Conservation (phyloP, 2,797 vertebrate genomes). For the Urosaurus nigricauda region DNA sequence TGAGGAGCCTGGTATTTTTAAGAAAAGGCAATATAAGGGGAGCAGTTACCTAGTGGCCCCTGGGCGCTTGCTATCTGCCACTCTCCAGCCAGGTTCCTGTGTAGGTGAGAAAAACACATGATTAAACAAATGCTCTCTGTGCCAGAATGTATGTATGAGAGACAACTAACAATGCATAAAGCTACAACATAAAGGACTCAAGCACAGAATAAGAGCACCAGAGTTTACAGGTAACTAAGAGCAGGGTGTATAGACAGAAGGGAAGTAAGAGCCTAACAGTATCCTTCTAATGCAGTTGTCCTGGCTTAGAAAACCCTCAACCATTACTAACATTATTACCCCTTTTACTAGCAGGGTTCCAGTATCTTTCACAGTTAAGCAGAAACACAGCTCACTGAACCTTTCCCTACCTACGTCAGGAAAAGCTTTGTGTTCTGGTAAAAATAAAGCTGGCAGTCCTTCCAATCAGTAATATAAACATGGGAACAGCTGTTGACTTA, state of each 20-base stretch:
- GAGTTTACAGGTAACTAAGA: too few relatives aligned
- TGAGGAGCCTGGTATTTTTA: background rate
- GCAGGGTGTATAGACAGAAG: background rate
- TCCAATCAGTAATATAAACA: background rate
- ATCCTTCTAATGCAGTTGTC: too few relatives aligned
- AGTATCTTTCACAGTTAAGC: background rate
- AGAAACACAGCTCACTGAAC: background rate
- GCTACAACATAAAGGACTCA: too few relatives aligned
- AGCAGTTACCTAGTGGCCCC: slow-evolving; percentile 42
- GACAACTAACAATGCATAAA: background rate
- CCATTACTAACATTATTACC: too few relatives aligned
- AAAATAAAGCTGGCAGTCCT: background rate
- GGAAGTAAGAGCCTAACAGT: background rate
- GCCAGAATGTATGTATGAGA: background rate
- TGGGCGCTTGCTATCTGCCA: slow-evolving; percentile 24
- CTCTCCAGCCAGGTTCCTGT: slow-evolving; percentile 41
- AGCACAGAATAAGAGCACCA: background rate
- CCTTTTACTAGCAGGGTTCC: background rate
- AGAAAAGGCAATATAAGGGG: background rate
- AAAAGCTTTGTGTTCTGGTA: background rate
- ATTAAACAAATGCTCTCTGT: background rate
- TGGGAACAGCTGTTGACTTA: background rate
- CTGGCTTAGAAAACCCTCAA: background rate
- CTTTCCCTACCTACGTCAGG: background rate
- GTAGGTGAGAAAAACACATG: slow-evolving; percentile 32